A percentile compares a stretch with the other conserved stretches of the same genome.
phyloP scores from a whole-genome alignment of 2,113 vertebrate genomes.

The Prochilodus magdalenae region DNA sequence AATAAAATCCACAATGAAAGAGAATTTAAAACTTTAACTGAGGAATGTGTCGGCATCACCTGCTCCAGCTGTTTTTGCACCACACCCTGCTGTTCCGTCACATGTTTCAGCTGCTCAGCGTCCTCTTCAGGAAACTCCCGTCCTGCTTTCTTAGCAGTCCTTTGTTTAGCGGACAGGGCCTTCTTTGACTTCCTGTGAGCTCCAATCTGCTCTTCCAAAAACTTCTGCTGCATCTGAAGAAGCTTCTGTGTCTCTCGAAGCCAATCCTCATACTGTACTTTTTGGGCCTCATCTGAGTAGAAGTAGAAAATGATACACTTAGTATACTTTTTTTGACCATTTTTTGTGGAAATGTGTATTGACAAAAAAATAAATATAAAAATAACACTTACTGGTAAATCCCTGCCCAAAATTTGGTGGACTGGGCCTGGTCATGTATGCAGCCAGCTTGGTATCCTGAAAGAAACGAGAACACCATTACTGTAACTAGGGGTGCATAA shows the following conservation, averaged over 20 bases:
- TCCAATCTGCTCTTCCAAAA: slow-evolving; percentile 94
- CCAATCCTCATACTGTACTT: slow-evolving; percentile 95
- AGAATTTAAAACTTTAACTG: too few species aligned
- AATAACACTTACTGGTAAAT: slow-evolving; percentile 87
- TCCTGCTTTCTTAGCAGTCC: slow-evolving; percentile 93
- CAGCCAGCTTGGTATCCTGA: slow-evolving; percentile 86
- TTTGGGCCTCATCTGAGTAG: slow-evolving; percentile 89
- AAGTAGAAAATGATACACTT: neutral
- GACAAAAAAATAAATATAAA: neutral
- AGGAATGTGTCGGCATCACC: slow-evolving; percentile 72
- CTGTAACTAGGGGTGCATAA: too few species aligned
- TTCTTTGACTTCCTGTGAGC: slow-evolving; percentile 94
- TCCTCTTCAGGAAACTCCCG: slow-evolving; percentile 91
- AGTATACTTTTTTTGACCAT: slow-evolving; percentile 69
- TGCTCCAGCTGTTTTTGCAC: slow-evolving; percentile 97
- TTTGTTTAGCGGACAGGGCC: slow-evolving; percentile 93
- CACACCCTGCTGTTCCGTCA: slow-evolving; percentile 92
- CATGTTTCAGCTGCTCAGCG: slow-evolving; percentile 87
- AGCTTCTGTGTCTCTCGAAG: slow-evolving; percentile 94
- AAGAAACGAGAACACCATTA: neutral
- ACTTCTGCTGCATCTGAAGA: slow-evolving; percentile 98
- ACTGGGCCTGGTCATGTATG: slow-evolving; percentile 87
- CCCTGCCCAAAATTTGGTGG: slow-evolving; percentile 90
- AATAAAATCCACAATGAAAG: too few species aligned
- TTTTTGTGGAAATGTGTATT: neutral